Base-by-base conservation (phyloP, 2,113 vertebrate genomes). In the Polypterus bichir region DNA sequence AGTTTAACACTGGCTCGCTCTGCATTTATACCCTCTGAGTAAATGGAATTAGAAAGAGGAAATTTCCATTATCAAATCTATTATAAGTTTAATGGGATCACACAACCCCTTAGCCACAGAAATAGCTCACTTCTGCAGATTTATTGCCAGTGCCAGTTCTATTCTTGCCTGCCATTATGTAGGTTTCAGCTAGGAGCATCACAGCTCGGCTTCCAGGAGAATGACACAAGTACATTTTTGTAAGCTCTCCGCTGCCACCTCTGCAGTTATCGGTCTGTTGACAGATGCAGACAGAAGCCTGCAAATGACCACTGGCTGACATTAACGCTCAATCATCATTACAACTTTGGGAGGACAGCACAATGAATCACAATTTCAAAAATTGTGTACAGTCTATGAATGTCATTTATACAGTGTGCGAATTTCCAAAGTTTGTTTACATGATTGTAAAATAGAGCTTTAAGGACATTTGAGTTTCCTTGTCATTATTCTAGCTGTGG, bases 61-160 rank as follows among this genome's bases (percentile, higher is more conserved):
- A 52, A 59, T 66, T 66, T 66, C 65, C 65, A 66, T 66, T 66
- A 66, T 66, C 65, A 66, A 59, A 66, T 66, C 65, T 66, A 66
- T 62, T 66, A 62, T 66, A 62, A 54, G 61, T 66, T 66, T 66
- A 66, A 66, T 66, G 65, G 65, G 61, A 66, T 66, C 55, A 46
- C 46, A 44, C 65, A 58, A 55, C 56, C 49, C 60, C 56, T 62
- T 46, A 48, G 49, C 56, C 65, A 62, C 56, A 59, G 60, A 57
- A 61, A 57, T 57, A 48, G 62, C 56, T 59, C 53, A 49, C 49
- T 62, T 62, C 59, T 52, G 3, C 60, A 57, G 5, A 62, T 55
- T 66, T 55, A 46, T 59, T 59, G 4, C 56, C 46, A 62, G 62
- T 57, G 57, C 49, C 48, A 48, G 47, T 46, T 48, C 11, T 63